Conservation (phyloP, 2,113 vertebrate species). For the Holacanthus passer region DNA sequence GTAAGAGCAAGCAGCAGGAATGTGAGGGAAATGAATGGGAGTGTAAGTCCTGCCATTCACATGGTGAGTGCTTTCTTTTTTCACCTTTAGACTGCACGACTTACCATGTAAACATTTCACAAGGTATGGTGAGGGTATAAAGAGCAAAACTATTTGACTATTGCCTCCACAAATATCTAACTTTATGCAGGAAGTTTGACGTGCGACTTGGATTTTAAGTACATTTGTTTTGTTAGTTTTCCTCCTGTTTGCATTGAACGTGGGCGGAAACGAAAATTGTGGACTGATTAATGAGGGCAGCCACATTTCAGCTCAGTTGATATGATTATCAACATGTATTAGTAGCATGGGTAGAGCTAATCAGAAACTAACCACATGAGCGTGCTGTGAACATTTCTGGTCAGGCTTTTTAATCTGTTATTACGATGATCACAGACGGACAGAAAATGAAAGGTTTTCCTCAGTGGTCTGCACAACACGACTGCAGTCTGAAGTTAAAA, state of each 20-base stretch:
- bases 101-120: constrained; percentile 61
- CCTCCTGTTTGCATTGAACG: neutral
- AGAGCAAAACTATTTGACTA: constrained; percentile 12
- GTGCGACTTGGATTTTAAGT: neutral
- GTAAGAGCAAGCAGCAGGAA: constrained; percentile 84
- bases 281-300: neutral
- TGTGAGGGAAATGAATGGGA: constrained; percentile 84
- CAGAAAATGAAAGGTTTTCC: constrained; percentile 58
- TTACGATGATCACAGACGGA: constrained; percentile 32
- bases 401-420: constrained; percentile 31
- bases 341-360: constrained; percentile 12
- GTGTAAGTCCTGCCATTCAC: constrained; percentile 82
- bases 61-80: constrained; percentile 79
- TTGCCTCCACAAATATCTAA: constrained; percentile 7
- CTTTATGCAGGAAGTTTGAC: constrained; percentile 10
- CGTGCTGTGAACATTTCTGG: constrained; percentile 18
- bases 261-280: neutral
- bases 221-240: constrained; percentile 5
- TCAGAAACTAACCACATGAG: constrained; percentile 28
- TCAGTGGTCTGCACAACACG: constrained; percentile 55
- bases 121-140: constrained; percentile 24
- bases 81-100: constrained; percentile 59
- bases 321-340: constrained; percentile 7
- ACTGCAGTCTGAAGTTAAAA: constrained; percentile 52
- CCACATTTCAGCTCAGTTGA: neutral